Evolutionary conservation across 92 coral and sea anemone species (phyloP).

Genomic region (Metridium senile): DNA sequence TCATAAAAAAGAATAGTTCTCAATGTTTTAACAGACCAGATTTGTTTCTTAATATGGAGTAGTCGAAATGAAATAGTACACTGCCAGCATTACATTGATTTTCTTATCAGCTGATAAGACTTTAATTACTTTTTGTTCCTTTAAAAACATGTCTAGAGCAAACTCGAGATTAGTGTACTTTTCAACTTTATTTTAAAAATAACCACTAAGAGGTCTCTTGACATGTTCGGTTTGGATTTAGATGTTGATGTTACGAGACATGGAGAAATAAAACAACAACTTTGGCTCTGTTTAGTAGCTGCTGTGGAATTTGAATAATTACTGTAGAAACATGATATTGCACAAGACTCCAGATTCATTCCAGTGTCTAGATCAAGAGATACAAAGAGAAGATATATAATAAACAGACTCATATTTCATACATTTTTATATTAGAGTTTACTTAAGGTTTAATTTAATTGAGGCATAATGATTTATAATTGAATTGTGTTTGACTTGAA

Average conservation of each 20-base stretch:
- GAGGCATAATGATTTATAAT: neutral
- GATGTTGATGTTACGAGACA: neutral
- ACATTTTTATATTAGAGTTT: neutral
- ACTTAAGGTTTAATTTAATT: neutral
- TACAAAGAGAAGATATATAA: neutral
- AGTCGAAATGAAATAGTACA: neutral
- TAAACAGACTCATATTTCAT: neutral
- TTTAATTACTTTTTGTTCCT: neutral
- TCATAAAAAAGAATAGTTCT: too few species aligned
- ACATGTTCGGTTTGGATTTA: slow-evolving; percentile 12
- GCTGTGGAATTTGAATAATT: slow-evolving; percentile 9
- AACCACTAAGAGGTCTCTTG: neutral
- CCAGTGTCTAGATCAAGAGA: slow-evolving; percentile 12
- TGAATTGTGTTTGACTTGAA: neutral
- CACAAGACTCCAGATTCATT: neutral
- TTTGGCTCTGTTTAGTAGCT: too few species aligned
- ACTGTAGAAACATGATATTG: neutral
- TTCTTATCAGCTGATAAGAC: neutral
- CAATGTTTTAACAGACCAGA: too few species aligned
- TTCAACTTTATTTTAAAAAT: neutral
- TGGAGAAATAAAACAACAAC: neutral
- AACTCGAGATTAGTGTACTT: neutral
- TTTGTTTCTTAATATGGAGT: neutral
- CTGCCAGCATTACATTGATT: neutral
- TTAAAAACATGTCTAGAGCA: slow-evolving; percentile 17